Conservation (phyloP, 2,888 invertebrate species). For the Abrostola triplasia region DNA sequence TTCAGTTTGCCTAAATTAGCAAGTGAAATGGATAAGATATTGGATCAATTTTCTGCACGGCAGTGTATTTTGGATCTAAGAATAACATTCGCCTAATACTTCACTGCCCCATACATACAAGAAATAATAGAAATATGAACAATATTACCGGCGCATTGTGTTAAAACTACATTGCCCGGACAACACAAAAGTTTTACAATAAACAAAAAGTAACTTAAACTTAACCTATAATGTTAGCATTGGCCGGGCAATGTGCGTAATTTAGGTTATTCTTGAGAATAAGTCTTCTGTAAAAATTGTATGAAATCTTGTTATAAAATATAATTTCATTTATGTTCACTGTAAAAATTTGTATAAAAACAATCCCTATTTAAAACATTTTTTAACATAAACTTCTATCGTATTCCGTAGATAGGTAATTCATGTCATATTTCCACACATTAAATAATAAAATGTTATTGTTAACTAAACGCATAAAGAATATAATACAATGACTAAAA, state of each 20-base stretch:
- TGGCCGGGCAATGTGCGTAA: constrained; percentile 24
- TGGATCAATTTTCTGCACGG: constrained; percentile 55
- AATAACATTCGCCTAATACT: constrained; percentile 75
- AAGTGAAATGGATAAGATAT: constrained; percentile 39
- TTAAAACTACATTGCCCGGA: constrained; percentile 25
- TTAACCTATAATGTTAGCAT: constrained; percentile 40
- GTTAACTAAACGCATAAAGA: constrained; percentile 58
- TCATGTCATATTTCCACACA: constrained; percentile 48
- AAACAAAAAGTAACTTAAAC: constrained; percentile 38
- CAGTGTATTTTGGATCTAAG: constrained; percentile 76
- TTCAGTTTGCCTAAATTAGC: constrained; percentile 36
- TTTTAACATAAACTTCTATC: constrained; percentile 24
- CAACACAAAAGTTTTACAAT: constrained; percentile 33
- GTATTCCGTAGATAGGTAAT: constrained; percentile 45
- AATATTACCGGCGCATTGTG: constrained; percentile 42
- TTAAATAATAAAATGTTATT: constrained; percentile 49
- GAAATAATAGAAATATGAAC: constrained; percentile 57
- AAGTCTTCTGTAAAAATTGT: constrained; percentile 25
- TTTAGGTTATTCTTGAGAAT: not conserved
- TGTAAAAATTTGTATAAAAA: constrained; percentile 49
- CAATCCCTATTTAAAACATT: constrained; percentile 41
- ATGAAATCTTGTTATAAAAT: constrained; percentile 43
- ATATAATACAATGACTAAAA: constrained; percentile 78
- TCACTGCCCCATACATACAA: constrained; percentile 61
- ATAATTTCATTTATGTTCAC: constrained; percentile 38